Base-by-base conservation (phyloP, 1,140 invertebrate species). In the Pissodes strobi region DNA sequence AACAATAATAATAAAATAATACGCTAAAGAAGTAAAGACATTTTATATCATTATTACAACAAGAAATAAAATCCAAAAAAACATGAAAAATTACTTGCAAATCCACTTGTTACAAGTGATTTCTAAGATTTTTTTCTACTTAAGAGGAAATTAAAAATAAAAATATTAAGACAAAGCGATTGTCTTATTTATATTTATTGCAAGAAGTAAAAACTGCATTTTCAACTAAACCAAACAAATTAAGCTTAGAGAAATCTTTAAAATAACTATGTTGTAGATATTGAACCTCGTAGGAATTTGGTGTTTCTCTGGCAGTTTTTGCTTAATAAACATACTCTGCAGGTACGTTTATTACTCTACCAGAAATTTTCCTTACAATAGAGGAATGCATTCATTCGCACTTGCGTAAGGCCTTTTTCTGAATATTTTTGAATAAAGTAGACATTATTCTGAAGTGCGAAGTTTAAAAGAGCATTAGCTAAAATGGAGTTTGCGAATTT, bases 401-500 rank as follows among this genome's bases (percentile, higher is more conserved):
- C n/a, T n/a, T n/a, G n/a, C n/a, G n/a, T n/a, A n/a, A n/a, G n/a
- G n/a, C n/a, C n/a, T n/a, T n/a, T n/a, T n/a, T n/a, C n/a, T n/a
- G n/a, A n/a, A n/a, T n/a, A n/a, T n/a, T 67, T 69, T 23, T 67
- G 58, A 1, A 45, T 27, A 39, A 64, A 63, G 10, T 13, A 52
- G 21, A 66, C 30, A 34, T 61, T 27, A 41, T 57, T 58, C 13
- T 58, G 8, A 12, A 63, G 10, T 22, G 51, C 39, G 51, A 68
- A 27, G 30, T 68, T 65, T 3, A 51, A 65, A 27, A 67, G 8
- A 2, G 38, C 60, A 52, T 67, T 69, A 10, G 53, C n/a, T 25
- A 64, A 51, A 59, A 12, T 48, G 8, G 9, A 52, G n/a, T n/a
- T 70, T 69, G 1, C 69, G 22, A 17, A 69, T 69, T 38, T 70